A percentile compares a stretch with the other conserved stretches of the same genome.
Evolutionary conservation across 2,888 invertebrate species (phyloP).

Genomic region (Esperia sulphurella): DNA sequence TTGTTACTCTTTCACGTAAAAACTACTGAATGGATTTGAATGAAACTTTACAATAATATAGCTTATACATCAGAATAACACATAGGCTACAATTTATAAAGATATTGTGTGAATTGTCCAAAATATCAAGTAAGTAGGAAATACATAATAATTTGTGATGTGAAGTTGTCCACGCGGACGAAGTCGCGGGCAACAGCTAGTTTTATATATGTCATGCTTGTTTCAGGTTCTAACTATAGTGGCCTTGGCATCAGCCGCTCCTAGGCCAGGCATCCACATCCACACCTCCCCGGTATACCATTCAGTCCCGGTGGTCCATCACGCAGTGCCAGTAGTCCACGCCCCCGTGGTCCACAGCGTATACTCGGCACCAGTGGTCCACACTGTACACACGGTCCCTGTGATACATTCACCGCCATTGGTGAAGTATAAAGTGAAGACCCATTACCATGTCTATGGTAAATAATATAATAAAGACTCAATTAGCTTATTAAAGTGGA

Average conservation of each 20-base stretch:
- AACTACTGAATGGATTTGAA: too few species aligned
- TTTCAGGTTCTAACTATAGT: constrained; percentile 21
- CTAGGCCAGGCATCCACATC: constrained; percentile 32
- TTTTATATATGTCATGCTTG: background rate
- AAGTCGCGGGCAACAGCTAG: too few species aligned
- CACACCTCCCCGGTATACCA: constrained; percentile 21
- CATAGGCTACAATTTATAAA: too few species aligned
- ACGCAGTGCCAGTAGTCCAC: constrained; percentile 8
- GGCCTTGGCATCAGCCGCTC: constrained; percentile 12
- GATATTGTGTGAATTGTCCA: too few species aligned
- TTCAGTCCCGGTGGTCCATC: constrained; percentile 1
- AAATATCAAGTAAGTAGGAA: too few species aligned
- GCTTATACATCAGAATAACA: too few species aligned
- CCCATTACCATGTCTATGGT: constrained; percentile 37
- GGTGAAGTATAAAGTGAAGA: constrained; percentile 42
- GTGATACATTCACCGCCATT: constrained; percentile 21
- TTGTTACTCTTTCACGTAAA: too few species aligned
- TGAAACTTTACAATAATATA: too few species aligned
- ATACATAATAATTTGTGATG: too few species aligned
- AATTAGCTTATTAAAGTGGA: too few species aligned
- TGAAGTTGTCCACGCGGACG: too few species aligned
- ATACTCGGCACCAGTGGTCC: constrained; percentile 14
- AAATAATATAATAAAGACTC: constrained; percentile 22
- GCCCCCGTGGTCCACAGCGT: background rate
- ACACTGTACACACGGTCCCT: constrained; percentile 7